phyloP scores from a whole-genome alignment of 2,113 vertebrate species.

The Ophiodon elongatus region DNA sequence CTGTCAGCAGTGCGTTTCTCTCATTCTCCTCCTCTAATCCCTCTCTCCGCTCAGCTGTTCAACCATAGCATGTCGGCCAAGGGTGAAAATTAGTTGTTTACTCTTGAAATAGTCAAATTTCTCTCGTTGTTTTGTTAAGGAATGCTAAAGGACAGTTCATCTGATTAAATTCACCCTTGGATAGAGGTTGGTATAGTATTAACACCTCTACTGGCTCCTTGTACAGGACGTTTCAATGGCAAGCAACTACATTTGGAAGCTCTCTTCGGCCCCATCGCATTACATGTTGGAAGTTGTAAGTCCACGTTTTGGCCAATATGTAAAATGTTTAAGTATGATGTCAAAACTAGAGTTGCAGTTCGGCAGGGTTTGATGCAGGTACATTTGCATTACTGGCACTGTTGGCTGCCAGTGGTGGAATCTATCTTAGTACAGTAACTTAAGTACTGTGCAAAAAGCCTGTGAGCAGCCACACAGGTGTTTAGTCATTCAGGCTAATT shows the following conservation, averaged over 20 bases:
- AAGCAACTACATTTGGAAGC: background rate
- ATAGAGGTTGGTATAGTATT: background rate
- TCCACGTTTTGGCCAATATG: background rate
- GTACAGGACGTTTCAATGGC: background rate
- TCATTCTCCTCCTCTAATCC: constrained; percentile 36
- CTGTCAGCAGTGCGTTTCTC: constrained; percentile 9
- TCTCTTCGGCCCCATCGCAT: no score
- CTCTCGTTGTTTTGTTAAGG: constrained; percentile 17
- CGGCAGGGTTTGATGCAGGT: background rate
- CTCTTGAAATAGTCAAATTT: constrained; percentile 11
- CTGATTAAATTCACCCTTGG: constrained; percentile 20
- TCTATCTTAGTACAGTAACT: background rate
- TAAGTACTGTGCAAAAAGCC: background rate
- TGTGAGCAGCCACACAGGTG: background rate
- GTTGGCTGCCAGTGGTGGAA: background rate
- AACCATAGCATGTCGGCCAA: constrained; percentile 14
- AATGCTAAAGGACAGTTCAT: constrained; percentile 10
- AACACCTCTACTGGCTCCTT: background rate
- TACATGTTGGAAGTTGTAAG: background rate
- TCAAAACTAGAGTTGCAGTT: background rate
- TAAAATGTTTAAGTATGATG: background rate
- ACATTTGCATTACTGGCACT: background rate
- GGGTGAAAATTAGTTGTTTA: constrained; percentile 36
- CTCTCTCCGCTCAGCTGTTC: constrained; percentile 34
- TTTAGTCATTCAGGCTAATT: background rate